Base-by-base conservation (phyloP, 2,113 vertebrate genomes). In the Anarhynchus alexandrinus region DNA sequence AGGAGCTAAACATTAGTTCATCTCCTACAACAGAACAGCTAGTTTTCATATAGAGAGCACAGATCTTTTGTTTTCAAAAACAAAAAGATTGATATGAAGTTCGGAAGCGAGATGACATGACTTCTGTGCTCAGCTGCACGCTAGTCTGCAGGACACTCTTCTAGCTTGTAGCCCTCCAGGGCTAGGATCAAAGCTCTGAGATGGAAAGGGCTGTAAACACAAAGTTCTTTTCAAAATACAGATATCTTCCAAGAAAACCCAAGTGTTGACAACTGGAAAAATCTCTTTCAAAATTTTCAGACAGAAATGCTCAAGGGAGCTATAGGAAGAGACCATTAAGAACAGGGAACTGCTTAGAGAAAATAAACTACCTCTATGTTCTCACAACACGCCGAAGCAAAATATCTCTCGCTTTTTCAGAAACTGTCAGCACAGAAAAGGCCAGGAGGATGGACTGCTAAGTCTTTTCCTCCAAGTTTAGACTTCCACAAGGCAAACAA, bases 91-190 rank as follows among this genome's bases (percentile, higher is more conserved):
- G 62, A 26, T 62, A 47, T 25, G 40, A 70, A 89, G 71, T 49
- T 76, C 34, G 9, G 5, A 93, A 88, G 77, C 36, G n/a, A 80
- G 55, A 43, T 18, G 58, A 85, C 57, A 78, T 0, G 3, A 76
- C 10, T 86, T 51, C n/a, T 30, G 58, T 8, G 77, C 45, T 67
- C 51, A 79, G 86, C 80, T 86, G 66, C 23, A 36, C 8, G 43
- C 71, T 36, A 64, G 49, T 22, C 67, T 71, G 36, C 49, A 92
- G 65, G 43, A 91, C 81, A 64, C 67, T 64, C 67, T 64, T 69
- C 86, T 51, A 64, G 87, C 82, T 87, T 82, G 81, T 34, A 96
- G 83, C 86, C 86, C 88, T 90, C 58, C 62, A 86, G 88, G 91
- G 64, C 36, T 54, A 57, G 29, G 66, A 92, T 88, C 90, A 92